phyloP scores from a whole-genome alignment of 1,140 invertebrate genomes.

The Wasmannia auropunctata region DNA sequence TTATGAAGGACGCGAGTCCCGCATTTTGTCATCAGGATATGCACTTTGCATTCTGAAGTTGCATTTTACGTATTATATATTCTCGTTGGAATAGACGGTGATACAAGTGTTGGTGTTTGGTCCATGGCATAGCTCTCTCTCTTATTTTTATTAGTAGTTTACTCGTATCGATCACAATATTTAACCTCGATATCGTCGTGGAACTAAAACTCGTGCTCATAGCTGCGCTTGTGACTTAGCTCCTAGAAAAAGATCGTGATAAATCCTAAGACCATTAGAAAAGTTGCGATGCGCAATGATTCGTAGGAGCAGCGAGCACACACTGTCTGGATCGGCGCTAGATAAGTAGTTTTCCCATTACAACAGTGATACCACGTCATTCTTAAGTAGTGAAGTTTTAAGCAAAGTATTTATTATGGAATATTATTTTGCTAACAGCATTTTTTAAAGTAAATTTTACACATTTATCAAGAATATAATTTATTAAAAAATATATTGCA shows the following conservation, averaged over 20 bases:
- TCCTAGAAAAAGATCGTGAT: slow-evolving; percentile 60
- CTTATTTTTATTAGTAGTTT: slow-evolving; percentile 47
- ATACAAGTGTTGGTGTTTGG: slow-evolving; percentile 54
- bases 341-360: background rate
- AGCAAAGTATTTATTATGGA: background rate
- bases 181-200: slow-evolving; percentile 53
- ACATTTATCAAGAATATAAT: background rate
- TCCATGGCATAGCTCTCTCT: slow-evolving; percentile 47
- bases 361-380: too few species aligned
- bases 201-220: slow-evolving; percentile 58
- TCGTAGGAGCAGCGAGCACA: slow-evolving; percentile 28
- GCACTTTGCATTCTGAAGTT: slow-evolving; percentile 19
- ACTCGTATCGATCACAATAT: slow-evolving; percentile 53
- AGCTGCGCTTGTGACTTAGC: slow-evolving; percentile 53
- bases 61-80: slow-evolving; percentile 4
- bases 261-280: slow-evolving; percentile 59
- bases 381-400: background rate
- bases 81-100: slow-evolving; percentile 17
- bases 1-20: slow-evolving; percentile 13
- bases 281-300: slow-evolving; percentile 40
- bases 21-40: slow-evolving; percentile 29
- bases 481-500: background rate
- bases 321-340: background rate
- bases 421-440: background rate
- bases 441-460: background rate